Evolutionary conservation across 2,888 invertebrate genomes (phyloP).

Genomic region (Tetropium fuscum): DNA sequence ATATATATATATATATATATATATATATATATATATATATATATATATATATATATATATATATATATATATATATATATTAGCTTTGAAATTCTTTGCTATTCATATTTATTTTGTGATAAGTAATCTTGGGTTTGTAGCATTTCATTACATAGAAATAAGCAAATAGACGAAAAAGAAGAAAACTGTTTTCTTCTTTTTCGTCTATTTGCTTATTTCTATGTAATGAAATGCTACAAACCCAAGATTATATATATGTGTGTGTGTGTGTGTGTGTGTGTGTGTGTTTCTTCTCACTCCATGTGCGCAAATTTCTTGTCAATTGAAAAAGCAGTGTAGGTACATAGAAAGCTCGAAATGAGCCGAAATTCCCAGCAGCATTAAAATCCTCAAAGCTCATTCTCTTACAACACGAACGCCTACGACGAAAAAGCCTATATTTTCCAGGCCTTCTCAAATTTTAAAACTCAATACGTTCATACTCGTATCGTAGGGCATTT

Average conservation of each 20-base stretch:
- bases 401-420: not conserved
- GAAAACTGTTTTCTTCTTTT: too few relatives aligned
- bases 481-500: slow-evolving; percentile 31
- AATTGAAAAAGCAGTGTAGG: not conserved
- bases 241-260: too few relatives aligned
- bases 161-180: too few relatives aligned
- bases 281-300: not conserved
- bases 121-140: too few relatives aligned
- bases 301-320: not conserved
- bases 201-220: too few relatives aligned
- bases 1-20: not conserved
- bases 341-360: not conserved
- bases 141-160: too few relatives aligned
- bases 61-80: not conserved
- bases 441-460: slow-evolving; percentile 1
- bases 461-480: slow-evolving; percentile 4
- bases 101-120: too few relatives aligned
- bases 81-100: too few relatives aligned
- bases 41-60: not conserved
- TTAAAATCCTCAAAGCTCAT: slow-evolving; percentile 2
- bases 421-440: not conserved
- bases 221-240: too few relatives aligned
- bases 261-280: too few relatives aligned
- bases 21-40: not conserved
- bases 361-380: not conserved